Evolutionary conservation across 2,113 vertebrate genomes (phyloP), one percentile per base, ranked within the genome.

Genomic region (Gymnobelideus leadbeateri): DNA sequence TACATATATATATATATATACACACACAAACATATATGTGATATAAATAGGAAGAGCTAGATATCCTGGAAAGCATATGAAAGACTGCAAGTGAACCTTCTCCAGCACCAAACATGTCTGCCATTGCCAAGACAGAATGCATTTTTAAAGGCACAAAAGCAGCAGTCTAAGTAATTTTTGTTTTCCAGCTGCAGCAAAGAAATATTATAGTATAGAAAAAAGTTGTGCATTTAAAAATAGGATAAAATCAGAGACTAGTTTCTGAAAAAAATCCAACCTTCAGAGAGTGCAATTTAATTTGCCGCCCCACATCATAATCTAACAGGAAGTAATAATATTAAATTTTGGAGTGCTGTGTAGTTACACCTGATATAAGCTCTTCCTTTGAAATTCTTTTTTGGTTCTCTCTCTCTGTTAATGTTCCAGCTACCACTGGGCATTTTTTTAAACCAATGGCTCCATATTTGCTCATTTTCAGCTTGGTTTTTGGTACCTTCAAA

Each of bases 131-230:
- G 98, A 98, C 98, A 98, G 98, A 98, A 98, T 50, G 96, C 98
- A 96, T 25, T 92, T 92, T 94, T 95, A 97, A 98, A 99, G 98
- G 98, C 99, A 99, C 98, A 98, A 98, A 98, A 98, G 97, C 98
- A 98, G 98, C 98, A 97, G 98, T 97, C 57, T 95, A 96, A 94
- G 94, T 91, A 91, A 96, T 89, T 96, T 96, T 55, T 96, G 97
- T 95, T 97, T 96, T 96, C 94, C 96, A 98, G 96, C 97, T 95
- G 96, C 94, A 96, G 92, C 11, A 93, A 98, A 96, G 91, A 97
- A 98, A 97, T 94, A 98, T 91, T 98, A 97, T 96, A 97, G 96
- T 96, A 98, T 14, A 98, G 93, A 97, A 77, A 37, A 98, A 97
- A 97, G 93, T 89, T 97, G 68, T 97, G 90, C 95, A 98, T 96